These are phyloP conservation scores for Papilio xuthus DNA, from an alignment of 1,140 invertebrate species.

Conservation along the genomic window DNA sequence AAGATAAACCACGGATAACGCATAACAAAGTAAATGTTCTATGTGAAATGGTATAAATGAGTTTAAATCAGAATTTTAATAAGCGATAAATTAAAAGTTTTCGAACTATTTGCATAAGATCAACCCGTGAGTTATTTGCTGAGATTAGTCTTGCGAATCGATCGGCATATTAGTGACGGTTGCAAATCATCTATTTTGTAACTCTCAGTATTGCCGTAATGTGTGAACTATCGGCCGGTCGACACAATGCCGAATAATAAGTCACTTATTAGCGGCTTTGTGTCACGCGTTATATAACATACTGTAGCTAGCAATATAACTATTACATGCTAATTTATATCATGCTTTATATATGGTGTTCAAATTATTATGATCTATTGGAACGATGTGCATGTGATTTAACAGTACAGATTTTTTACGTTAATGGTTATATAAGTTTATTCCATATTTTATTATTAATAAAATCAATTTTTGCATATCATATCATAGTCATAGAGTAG, in stretches of 20 bases:
- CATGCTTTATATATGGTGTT: background rate
- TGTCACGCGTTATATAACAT: background rate
- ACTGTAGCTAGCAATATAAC: conserved; percentile 9
- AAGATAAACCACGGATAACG: too few relatives aligned
- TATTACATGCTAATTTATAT: background rate
- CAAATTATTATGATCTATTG: background rate
- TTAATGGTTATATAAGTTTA: background rate
- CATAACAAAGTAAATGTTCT: background rate
- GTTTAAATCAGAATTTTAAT: background rate
- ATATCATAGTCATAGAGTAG: too few relatives aligned
- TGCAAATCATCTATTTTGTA: conserved; percentile 43
- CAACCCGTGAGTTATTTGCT: background rate
- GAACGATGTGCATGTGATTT: background rate
- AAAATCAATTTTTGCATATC: too few relatives aligned
- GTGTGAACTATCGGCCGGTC: conserved; percentile 38
- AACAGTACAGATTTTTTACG: background rate
- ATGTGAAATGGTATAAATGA: background rate
- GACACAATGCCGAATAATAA: conserved; percentile 21
- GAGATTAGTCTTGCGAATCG: conserved; percentile 40
- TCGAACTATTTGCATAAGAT: conserved; percentile 32
- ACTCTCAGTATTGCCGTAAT: conserved; percentile 14
- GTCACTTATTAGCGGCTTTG: conserved; percentile 16
- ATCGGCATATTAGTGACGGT: conserved; percentile 41
- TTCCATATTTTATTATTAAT: too few relatives aligned
- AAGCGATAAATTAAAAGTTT: conserved; percentile 30